phyloP scores from a whole-genome alignment of 2,888 invertebrate species.

The Thera britannica region DNA sequence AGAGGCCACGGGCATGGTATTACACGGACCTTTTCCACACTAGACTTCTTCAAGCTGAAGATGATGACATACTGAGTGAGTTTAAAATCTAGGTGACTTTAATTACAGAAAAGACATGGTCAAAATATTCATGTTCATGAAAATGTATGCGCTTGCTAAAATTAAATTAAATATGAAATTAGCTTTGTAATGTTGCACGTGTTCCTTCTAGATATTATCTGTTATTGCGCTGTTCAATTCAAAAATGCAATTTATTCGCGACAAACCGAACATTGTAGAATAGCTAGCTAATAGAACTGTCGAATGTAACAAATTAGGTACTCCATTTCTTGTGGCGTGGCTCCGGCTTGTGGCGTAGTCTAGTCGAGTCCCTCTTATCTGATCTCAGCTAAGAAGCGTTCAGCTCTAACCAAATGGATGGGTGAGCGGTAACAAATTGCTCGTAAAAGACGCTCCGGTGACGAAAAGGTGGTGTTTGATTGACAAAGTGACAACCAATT shows the following conservation, averaged over 20 bases:
- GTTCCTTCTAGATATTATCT: slow-evolving; percentile 12
- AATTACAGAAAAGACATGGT: too few species aligned
- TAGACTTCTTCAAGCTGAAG: too few species aligned
- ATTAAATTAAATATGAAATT: neutral
- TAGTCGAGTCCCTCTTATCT: neutral
- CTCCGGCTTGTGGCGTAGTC: neutral
- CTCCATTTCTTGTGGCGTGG: neutral
- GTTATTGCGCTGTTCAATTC: slow-evolving; percentile 21
- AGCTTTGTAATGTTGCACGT: neutral
- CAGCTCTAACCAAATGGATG: neutral
- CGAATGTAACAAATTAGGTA: slow-evolving; percentile 4
- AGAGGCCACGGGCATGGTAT: too few species aligned
- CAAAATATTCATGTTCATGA: too few species aligned
- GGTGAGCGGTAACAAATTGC: slow-evolving; percentile 1
- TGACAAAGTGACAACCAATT: neutral
- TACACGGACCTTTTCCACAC: too few species aligned
- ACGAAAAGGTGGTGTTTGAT: neutral
- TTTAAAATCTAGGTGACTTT: too few species aligned
- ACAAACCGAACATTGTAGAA: neutral
- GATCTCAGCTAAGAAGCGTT: neutral
- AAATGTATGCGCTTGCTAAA: neutral
- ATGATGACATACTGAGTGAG: too few species aligned
- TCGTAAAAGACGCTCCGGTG: neutral
- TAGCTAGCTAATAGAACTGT: neutral
- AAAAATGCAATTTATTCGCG: slow-evolving; percentile 26